A percentile compares a stretch with the other conserved stretches of the same genome.
These are phyloP conservation scores for Brachionus koreanus DNA, from an alignment of 1,140 invertebrate species.

Conservation along the genomic window DNA sequence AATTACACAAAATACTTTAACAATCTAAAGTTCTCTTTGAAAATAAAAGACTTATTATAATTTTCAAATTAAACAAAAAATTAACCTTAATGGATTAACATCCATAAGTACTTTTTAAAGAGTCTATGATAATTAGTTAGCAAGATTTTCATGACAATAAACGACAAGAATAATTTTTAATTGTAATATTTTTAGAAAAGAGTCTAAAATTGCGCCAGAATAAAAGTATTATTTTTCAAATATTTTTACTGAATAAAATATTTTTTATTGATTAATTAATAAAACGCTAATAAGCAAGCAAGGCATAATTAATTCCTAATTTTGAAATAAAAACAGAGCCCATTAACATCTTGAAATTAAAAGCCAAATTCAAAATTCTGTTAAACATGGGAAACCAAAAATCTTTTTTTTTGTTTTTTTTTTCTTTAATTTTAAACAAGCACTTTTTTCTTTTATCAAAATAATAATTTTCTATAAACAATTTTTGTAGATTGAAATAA, in stretches of 20 bases:
- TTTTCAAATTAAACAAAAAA: too few relatives aligned
- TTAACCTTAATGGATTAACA: too few relatives aligned
- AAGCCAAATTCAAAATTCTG: neutral
- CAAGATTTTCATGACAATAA: too few relatives aligned
- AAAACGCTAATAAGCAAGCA: neutral
- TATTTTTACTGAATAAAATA: neutral
- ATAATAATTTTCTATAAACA: neutral
- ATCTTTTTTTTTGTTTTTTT: neutral
- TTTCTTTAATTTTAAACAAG: neutral
- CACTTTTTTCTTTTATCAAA: neutral
- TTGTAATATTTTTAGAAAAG: too few relatives aligned
- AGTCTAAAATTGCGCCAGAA: too few relatives aligned
- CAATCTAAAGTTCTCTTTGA: too few relatives aligned
- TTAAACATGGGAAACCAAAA: neutral
- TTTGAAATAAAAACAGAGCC: neutral
- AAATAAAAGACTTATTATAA: too few relatives aligned
- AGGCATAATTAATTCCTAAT: neutral
- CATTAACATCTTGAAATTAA: neutral
- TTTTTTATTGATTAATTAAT: neutral
- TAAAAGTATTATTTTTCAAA: too few relatives aligned
- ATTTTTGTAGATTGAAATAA: neutral
- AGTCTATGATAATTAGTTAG: too few relatives aligned
- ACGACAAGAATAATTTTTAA: too few relatives aligned
- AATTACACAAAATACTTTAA: too few relatives aligned
- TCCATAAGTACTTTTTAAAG: too few relatives aligned